phyloP scores from a whole-genome alignment of 2,888 invertebrate species.

The Tetragnatha montana region DNA sequence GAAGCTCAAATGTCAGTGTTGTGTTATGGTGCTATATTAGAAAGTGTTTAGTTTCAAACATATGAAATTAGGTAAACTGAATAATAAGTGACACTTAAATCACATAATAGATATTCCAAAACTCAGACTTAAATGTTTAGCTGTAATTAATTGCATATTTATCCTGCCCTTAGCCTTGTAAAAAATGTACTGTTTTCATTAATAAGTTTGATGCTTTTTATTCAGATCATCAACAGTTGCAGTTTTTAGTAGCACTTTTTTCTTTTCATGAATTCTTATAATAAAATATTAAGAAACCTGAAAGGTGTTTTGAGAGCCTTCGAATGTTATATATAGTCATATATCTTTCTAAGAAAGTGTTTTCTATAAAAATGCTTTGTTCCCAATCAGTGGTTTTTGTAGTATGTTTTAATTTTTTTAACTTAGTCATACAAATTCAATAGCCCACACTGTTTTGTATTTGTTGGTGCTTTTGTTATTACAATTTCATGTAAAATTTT shows the following conservation, averaged over 20 bases:
- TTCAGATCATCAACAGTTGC: constrained; percentile 27
- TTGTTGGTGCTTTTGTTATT: constrained; percentile 57
- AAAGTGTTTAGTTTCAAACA: constrained; percentile 43
- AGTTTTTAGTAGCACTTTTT: constrained; percentile 30
- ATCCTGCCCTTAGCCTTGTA: constrained; percentile 51
- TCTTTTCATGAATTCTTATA: constrained; percentile 25
- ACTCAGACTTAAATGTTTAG: constrained; percentile 37
- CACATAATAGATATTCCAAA: constrained; percentile 15
- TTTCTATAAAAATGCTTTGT: constrained; percentile 63
- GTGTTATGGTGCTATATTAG: constrained; percentile 66
- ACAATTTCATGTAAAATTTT: constrained; percentile 48
- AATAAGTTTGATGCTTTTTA: constrained; percentile 31
- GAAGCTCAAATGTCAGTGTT: constrained; percentile 63
- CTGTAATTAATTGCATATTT: constrained; percentile 57
- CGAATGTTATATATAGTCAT: constrained; percentile 57
- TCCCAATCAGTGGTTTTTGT: constrained; percentile 55
- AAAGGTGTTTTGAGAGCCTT: constrained; percentile 60
- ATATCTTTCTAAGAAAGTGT: constrained; percentile 66
- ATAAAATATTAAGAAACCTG: constrained; percentile 31
- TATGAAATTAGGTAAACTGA: constrained; percentile 29
- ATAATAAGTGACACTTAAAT: constrained; percentile 9
- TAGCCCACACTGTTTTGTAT: constrained; percentile 37
- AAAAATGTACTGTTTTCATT: constrained; percentile 44
- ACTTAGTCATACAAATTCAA: constrained; percentile 55
- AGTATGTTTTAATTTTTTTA: constrained; percentile 52